A percentile compares a stretch with the other conserved stretches of the same genome.
phyloP scores from a whole-genome alignment of 2,888 invertebrate species.

The Oxytorus armatus region DNA sequence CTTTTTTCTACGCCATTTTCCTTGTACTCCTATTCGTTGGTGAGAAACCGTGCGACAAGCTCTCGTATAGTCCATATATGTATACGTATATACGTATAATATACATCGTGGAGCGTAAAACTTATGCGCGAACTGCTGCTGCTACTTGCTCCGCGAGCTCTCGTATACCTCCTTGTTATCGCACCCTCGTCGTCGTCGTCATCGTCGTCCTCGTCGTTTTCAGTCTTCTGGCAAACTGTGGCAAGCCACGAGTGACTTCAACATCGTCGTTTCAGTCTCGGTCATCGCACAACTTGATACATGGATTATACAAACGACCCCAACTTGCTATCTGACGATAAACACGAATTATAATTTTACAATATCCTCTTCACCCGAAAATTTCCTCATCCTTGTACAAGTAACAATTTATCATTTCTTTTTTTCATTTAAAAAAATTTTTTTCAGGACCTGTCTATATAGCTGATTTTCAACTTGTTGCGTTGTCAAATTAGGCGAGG shows the following conservation, averaged over 20 bases:
- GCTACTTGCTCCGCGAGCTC: conserved; percentile 52
- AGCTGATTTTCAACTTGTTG: too few relatives aligned
- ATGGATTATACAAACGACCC: conserved; percentile 5
- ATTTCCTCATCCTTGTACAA: too few relatives aligned
- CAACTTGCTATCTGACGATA: too few relatives aligned
- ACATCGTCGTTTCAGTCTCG: conserved; percentile 41
- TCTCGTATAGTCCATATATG: conserved; percentile 20
- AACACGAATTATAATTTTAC: too few relatives aligned
- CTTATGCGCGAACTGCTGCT: conserved; percentile 56
- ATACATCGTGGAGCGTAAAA: conserved; percentile 54
- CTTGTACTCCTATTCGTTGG: conserved; percentile 47
- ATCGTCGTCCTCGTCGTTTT: conserved; percentile 54
- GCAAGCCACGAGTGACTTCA: conserved; percentile 44
- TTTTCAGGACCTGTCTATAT: too few relatives aligned
- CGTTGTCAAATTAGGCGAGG: too few relatives aligned
- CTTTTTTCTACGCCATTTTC: conserved; percentile 65
- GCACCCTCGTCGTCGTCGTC: conserved; percentile 57
- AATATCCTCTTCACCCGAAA: too few relatives aligned
- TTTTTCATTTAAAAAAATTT: too few relatives aligned
- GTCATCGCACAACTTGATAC: conserved; percentile 30
- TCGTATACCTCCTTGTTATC: conserved; percentile 64
- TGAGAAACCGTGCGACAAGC: conserved; percentile 51
- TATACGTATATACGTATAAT: conserved; percentile 6
- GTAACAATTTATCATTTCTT: too few relatives aligned
- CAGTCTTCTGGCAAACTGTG: conserved; percentile 47